These are phyloP conservation scores for Papilio xuthus DNA, from an alignment of 1,140 invertebrate genomes.

Conservation along the genomic window DNA sequence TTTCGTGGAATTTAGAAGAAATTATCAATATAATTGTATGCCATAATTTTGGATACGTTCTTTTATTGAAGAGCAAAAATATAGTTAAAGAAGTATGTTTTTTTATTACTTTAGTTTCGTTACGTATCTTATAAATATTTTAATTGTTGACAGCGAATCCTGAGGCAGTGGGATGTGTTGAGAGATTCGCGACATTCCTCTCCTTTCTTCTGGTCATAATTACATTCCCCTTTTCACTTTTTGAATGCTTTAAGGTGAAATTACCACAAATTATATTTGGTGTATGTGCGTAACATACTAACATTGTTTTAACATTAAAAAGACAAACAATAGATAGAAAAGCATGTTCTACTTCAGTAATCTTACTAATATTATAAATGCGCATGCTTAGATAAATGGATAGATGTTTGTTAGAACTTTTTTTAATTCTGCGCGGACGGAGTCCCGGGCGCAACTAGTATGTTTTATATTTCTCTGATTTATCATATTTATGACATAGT, in stretches of 20 bases:
- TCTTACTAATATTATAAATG: no score
- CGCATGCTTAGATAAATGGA: no score
- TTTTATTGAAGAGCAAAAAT: not conserved
- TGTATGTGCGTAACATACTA: not conserved
- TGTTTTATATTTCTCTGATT: no score
- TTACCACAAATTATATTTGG: not conserved
- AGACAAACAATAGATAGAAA: not conserved
- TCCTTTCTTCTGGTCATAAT: slow-evolving; percentile 90
- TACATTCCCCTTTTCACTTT: slow-evolving; percentile 92
- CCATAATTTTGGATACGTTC: not conserved
- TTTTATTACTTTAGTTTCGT: not conserved
- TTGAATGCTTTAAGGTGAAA: slow-evolving; percentile 89
- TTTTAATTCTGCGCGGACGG: no score
- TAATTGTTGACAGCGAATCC: slow-evolving; percentile 78
- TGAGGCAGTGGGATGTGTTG: slow-evolving; percentile 85
- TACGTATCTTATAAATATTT: slow-evolving; percentile 2
- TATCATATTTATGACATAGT: no score
- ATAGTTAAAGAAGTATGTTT: not conserved
- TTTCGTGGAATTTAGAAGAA: not conserved
- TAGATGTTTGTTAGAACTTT: no score
- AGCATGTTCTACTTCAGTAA: no score
- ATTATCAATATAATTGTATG: not conserved
- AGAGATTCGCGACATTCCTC: slow-evolving; percentile 89
- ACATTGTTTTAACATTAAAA: not conserved
- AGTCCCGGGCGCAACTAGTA: no score